phyloP scores from a whole-genome alignment of 1,140 invertebrate genomes.

The Acromyrmex charruanus region DNA sequence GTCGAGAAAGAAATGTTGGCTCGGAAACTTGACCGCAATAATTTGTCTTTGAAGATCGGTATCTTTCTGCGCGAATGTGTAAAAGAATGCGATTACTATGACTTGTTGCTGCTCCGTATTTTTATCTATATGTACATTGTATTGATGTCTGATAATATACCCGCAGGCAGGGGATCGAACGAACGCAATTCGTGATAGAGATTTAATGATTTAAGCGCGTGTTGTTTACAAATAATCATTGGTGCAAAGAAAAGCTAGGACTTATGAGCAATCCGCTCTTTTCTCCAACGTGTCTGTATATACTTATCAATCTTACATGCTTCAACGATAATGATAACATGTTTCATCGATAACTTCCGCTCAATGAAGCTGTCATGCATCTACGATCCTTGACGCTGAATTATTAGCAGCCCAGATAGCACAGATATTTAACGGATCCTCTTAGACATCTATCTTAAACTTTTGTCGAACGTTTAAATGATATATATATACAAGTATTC shows the following conservation, averaged over 20 bases:
- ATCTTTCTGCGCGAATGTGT: background rate
- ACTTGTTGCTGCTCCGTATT: constrained; percentile 41
- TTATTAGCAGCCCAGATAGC: background rate
- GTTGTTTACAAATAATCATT: constrained; percentile 40
- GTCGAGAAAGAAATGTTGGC: background rate
- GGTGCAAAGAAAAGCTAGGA: constrained; percentile 6
- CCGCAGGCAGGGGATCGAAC: constrained; percentile 6
- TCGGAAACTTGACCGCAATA: background rate
- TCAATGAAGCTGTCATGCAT: background rate
- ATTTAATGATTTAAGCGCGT: constrained; percentile 9
- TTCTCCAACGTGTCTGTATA: constrained; percentile 38
- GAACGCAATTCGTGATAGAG: background rate
- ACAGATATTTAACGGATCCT: background rate
- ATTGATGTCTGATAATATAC: constrained; percentile 41
- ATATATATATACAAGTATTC: background rate
- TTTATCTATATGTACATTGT: constrained; percentile 21
- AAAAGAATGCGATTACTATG: background rate
- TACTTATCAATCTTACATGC: constrained; percentile 5
- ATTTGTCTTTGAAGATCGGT: background rate
- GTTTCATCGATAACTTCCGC: constrained; percentile 7
- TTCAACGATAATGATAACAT: background rate
- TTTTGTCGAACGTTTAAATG: background rate
- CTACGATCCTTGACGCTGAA: background rate
- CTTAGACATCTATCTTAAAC: background rate
- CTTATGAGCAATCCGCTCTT: constrained; percentile 9